Evolutionary conservation across 1,140 invertebrate species (phyloP).

Genomic region (Pseudomyrmex flavicornis): DNA sequence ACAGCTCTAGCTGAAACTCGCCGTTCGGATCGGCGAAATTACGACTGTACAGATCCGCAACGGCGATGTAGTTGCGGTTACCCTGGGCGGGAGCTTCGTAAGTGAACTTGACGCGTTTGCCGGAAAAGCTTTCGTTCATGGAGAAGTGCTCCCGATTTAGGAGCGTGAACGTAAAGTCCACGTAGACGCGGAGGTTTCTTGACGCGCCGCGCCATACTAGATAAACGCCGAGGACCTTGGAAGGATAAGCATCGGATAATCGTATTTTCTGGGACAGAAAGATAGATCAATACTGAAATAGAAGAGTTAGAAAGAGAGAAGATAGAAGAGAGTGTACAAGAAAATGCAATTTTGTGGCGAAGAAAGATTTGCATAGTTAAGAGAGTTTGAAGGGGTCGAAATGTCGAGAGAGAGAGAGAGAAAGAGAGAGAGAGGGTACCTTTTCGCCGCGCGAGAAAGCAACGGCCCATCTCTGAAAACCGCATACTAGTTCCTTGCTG

Average conservation of each 20-base stretch:
- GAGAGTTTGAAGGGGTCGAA: no score
- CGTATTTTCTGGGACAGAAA: background rate
- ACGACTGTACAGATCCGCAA: conserved; percentile 90
- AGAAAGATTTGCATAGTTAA: no score
- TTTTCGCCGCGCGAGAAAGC: conserved; percentile 93
- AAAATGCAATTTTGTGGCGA: background rate
- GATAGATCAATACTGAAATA: no score
- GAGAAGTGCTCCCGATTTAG: conserved; percentile 95
- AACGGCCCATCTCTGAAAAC: conserved; percentile 95
- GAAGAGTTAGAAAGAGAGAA: background rate
- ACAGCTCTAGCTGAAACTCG: conserved; percentile 93
- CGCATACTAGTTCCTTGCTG: conserved; percentile 93
- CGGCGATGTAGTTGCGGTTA: conserved; percentile 92
- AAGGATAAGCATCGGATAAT: background rate
- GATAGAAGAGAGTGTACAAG: background rate
- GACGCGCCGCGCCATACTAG: conserved; percentile 92
- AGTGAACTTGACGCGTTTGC: conserved; percentile 92
- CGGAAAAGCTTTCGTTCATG: conserved; percentile 93
- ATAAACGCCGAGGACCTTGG: conserved; percentile 90
- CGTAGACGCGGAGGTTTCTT: conserved; percentile 91
- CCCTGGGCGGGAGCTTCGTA: conserved; percentile 91
- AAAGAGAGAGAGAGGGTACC: conserved; percentile 74
- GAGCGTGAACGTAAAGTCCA: conserved; percentile 94
- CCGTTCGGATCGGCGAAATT: conserved; percentile 94
- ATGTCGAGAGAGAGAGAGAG: no score